phyloP scores from a whole-genome alignment of 1,140 invertebrate genomes.

The Heliconius hewitsoni region DNA sequence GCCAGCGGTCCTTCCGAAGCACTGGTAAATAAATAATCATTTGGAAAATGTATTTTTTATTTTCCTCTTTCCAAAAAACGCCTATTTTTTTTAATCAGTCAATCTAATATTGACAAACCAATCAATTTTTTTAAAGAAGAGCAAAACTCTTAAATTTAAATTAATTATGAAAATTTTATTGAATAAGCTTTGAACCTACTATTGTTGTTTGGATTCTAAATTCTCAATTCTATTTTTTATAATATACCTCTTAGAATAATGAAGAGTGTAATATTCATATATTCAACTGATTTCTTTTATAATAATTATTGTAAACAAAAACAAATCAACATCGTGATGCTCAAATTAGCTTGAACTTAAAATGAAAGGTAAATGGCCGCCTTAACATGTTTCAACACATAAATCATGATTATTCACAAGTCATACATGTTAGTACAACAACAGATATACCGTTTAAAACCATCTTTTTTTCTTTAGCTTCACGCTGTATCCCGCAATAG shows the following conservation, averaged over 20 bases:
- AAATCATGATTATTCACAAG: not conserved
- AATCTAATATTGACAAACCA: too few species aligned
- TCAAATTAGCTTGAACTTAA: not conserved
- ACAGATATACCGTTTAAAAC: not conserved
- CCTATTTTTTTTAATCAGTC: too few species aligned
- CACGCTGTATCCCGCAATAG: not conserved
- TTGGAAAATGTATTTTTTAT: not conserved
- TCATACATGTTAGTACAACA: not conserved
- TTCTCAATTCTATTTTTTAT: too few species aligned
- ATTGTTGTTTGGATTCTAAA: too few species aligned
- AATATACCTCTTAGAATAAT: too few species aligned
- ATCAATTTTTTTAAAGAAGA: too few species aligned
- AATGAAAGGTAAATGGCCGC: conserved; percentile 4
- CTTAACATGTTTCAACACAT: not conserved
- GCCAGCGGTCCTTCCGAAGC: conserved; percentile 13
- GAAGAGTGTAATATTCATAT: too few species aligned
- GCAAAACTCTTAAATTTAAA: too few species aligned
- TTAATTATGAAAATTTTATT: too few species aligned
- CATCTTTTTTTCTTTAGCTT: not conserved
- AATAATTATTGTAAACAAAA: not conserved
- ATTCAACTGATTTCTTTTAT: not conserved
- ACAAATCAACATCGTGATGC: not conserved
- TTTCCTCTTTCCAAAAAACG: not conserved
- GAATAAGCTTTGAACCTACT: too few species aligned
- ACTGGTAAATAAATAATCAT: not conserved